A percentile compares a stretch with the other conserved stretches of the same genome.
Evolutionary conservation across 1,140 invertebrate species (phyloP).

Genomic region (Chlorops oryzae): DNA sequence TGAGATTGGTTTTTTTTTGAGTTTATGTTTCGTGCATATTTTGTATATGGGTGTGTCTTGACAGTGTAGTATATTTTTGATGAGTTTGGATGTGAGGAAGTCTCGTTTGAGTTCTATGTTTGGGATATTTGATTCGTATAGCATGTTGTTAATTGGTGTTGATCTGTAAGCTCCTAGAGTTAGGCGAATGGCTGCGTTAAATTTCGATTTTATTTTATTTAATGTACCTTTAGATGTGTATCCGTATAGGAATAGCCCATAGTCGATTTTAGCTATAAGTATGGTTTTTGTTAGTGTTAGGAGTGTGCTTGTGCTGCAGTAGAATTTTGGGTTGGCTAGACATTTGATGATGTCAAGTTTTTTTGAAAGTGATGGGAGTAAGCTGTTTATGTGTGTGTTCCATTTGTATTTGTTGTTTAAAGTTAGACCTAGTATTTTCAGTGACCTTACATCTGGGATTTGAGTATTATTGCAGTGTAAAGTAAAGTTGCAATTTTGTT

Average conservation of each 20-base stretch:
- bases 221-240: background rate
- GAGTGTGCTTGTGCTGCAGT: slow-evolving; percentile 11
- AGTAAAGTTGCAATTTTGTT: slow-evolving; percentile 14
- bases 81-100: background rate
- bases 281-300: slow-evolving; percentile 11
- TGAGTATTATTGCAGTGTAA: slow-evolving; percentile 10
- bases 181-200: background rate
- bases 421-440: slow-evolving; percentile 16
- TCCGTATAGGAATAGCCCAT: slow-evolving; percentile 13
- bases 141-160: background rate
- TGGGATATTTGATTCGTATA: background rate
- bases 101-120: background rate
- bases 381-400: slow-evolving; percentile 11
- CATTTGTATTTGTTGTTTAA: slow-evolving; percentile 20
- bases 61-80: background rate
- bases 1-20: background rate
- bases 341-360: slow-evolving; percentile 20
- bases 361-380: background rate
- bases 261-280: slow-evolving; percentile 14
- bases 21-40: background rate
- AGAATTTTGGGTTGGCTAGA: slow-evolving; percentile 15
- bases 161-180: slow-evolving; percentile 5
- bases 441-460: background rate
- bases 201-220: slow-evolving; percentile 3
- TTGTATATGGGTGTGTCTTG: background rate